Percentiles rank a stretch among this genome's conserved stretches.
phyloP scores from a whole-genome alignment of 2,113 vertebrate genomes.

The Halichoeres trimaculatus region DNA sequence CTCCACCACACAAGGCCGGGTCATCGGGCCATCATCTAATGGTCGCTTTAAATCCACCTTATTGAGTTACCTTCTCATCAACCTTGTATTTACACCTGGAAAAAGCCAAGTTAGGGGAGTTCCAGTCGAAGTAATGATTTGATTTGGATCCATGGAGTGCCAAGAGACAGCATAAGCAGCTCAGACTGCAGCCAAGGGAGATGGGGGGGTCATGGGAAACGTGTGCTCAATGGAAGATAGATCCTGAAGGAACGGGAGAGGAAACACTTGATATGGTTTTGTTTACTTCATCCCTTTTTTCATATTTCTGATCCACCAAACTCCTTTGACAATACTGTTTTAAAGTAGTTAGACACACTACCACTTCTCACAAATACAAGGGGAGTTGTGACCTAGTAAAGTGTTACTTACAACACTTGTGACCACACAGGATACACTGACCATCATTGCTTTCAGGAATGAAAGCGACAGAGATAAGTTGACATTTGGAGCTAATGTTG shows the following conservation, averaged over 20 bases:
- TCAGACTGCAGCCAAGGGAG: slow-evolving; percentile 27
- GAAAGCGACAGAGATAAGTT: slow-evolving; percentile 67
- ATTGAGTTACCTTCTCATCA: slow-evolving; percentile 64
- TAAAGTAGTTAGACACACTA: too few relatives aligned
- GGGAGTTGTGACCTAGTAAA: too few relatives aligned
- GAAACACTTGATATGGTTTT: slow-evolving; percentile 37
- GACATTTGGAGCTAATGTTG: slow-evolving; percentile 43
- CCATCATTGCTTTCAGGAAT: slow-evolving; percentile 18
- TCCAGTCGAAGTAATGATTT: slow-evolving; percentile 66
- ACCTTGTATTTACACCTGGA: slow-evolving; percentile 61
- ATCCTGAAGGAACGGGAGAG: slow-evolving; percentile 11
- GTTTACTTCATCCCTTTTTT: slow-evolving; percentile 9
- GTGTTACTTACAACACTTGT: slow-evolving; percentile 18
- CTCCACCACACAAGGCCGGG: slow-evolving; percentile 20
- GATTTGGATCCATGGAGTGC: slow-evolving; percentile 49
- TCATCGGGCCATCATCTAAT: slow-evolving; percentile 40
- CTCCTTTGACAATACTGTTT: neutral
- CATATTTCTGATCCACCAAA: slow-evolving; percentile 25
- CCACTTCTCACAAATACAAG: too few relatives aligned
- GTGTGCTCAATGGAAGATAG: slow-evolving; percentile 28
- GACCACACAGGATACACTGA: slow-evolving; percentile 45
- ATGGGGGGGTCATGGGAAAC: slow-evolving; percentile 46
- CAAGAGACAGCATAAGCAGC: slow-evolving; percentile 43
- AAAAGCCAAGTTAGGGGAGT: slow-evolving; percentile 46
- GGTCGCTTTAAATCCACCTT: slow-evolving; percentile 60